A percentile compares a stretch with the other conserved stretches of the same genome.
Conservation (phyloP, 2,797 vertebrate genomes). For the Gymnodraco acuticeps region DNA sequence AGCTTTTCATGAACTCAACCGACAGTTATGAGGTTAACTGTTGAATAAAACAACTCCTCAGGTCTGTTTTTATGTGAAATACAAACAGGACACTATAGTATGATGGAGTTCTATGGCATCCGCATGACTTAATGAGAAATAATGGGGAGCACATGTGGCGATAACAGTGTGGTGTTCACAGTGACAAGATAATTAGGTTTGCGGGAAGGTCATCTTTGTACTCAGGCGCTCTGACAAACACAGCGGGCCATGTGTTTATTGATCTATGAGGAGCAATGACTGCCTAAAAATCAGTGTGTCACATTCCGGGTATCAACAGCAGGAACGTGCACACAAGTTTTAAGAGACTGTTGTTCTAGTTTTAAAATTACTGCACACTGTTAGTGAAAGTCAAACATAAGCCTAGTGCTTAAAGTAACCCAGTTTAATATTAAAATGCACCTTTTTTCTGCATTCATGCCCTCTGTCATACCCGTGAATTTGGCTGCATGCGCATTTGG, state of each 20-base stretch:
- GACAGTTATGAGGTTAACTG: not conserved
- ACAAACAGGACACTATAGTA: not conserved
- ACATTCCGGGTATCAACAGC: conserved; percentile 5
- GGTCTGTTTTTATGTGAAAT: not conserved
- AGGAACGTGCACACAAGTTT: too few relatives aligned
- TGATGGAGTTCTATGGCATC: conserved; percentile 9
- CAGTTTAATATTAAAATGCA: too few relatives aligned
- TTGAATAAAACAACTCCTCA: not conserved
- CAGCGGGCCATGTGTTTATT: conserved; percentile 34
- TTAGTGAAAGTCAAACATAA: too few relatives aligned
- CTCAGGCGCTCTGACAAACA: conserved; percentile 27
- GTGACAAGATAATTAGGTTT: conserved; percentile 38
- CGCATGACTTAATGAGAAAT: conserved; percentile 31
- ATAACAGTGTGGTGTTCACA: conserved; percentile 24
- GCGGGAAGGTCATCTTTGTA: conserved; percentile 46
- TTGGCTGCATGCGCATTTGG: too few relatives aligned
- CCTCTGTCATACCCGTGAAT: too few relatives aligned
- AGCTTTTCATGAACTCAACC: not conserved
- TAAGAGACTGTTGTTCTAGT: too few relatives aligned
- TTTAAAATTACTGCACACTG: too few relatives aligned
- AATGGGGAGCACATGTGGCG: conserved; percentile 18
- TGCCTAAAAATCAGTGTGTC: conserved; percentile 26
- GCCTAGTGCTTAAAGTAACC: too few relatives aligned
- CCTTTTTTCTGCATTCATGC: too few relatives aligned
- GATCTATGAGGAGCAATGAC: conserved; percentile 44